Evolutionary conservation across 2,113 vertebrate species (phyloP).

Genomic region (Alaudala cheleensis): DNA sequence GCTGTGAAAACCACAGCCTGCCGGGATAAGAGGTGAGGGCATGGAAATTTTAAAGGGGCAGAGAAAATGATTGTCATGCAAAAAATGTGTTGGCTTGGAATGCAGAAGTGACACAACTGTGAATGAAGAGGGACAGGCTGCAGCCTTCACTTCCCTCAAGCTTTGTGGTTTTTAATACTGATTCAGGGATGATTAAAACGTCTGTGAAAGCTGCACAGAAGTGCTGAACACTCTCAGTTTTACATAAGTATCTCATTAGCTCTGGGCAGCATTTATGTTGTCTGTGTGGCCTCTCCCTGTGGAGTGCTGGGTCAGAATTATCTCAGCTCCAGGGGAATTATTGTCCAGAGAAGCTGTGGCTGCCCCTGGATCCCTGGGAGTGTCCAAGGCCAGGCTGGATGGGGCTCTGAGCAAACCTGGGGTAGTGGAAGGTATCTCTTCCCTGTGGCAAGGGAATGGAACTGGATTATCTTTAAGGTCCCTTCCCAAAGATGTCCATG

Average conservation of each 20-base stretch:
- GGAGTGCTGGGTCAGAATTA: not conserved
- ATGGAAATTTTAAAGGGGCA: not conserved
- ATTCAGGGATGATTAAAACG: not conserved
- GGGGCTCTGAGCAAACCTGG: fast-evolving
- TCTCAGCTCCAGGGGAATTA: not conserved
- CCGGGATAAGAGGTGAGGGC: not conserved
- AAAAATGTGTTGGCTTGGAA: not conserved
- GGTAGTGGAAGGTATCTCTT: not conserved
- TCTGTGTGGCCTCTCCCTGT: not conserved
- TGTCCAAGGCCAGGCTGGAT: not conserved
- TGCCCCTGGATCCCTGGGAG: not conserved
- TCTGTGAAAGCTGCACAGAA: not conserved
- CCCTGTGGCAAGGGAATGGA: not conserved
- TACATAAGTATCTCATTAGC: not conserved
- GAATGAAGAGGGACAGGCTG: not conserved
- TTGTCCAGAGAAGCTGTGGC: not conserved
- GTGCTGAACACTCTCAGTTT: not conserved
- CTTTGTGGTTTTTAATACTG: not conserved
- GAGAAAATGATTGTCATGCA: not conserved
- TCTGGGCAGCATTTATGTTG: not conserved
- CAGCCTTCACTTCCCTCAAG: not conserved
- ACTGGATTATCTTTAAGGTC: not conserved
- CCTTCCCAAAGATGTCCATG: not conserved
- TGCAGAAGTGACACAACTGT: not conserved
- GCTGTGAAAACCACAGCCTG: not conserved